Conservation (phyloP, 2,113 vertebrate genomes). For the Bucco capensis region DNA sequence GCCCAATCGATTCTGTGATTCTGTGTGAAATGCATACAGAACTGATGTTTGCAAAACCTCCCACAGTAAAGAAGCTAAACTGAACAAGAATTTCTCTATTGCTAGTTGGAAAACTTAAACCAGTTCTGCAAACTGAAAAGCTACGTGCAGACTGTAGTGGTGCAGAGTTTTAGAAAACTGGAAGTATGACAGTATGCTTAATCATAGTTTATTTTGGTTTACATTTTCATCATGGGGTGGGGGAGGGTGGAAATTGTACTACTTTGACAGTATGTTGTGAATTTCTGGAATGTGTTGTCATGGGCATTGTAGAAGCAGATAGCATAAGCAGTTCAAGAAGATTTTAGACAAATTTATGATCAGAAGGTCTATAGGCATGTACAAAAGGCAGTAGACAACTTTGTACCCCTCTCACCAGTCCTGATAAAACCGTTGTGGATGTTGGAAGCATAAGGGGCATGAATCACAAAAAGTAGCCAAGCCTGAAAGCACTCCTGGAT, state of each 20-base stretch:
- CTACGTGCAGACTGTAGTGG: too few relatives aligned
- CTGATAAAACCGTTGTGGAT: background rate
- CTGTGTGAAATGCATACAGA: background rate
- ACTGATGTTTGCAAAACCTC: background rate
- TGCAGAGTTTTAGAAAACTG: too few relatives aligned
- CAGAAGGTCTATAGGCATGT: background rate
- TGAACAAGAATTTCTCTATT: too few relatives aligned
- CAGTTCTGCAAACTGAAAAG: too few relatives aligned
- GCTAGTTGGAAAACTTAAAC: too few relatives aligned
- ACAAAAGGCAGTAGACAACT: background rate
- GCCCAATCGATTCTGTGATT: too few relatives aligned
- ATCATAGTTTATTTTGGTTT: too few relatives aligned
- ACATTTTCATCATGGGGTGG: background rate
- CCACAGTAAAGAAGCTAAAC: too few relatives aligned
- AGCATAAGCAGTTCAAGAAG: background rate
- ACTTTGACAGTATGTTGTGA: background rate
- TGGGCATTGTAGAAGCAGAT: background rate
- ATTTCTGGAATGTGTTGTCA: background rate
- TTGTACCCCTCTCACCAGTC: background rate
- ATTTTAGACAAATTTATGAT: background rate
- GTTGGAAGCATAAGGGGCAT: background rate
- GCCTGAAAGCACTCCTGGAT: background rate
- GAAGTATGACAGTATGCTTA: too few relatives aligned
- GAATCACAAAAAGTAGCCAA: background rate
- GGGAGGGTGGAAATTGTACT: background rate